Conservation (phyloP, 2,797 vertebrate genomes). For the Botia almorhae region DNA sequence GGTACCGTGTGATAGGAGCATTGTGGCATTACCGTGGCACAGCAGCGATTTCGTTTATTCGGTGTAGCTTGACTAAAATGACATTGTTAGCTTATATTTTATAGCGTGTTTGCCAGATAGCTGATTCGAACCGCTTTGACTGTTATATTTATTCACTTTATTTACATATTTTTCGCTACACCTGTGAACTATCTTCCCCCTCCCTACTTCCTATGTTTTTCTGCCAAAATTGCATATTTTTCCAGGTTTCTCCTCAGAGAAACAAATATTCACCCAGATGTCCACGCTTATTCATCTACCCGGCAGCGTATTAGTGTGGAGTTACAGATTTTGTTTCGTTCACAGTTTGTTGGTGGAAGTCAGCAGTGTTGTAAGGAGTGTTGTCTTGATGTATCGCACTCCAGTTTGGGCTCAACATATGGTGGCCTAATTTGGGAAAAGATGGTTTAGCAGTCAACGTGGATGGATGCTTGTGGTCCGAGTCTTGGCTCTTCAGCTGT, state of each 20-base stretch:
- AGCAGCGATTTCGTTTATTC: constrained; percentile 30
- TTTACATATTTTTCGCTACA: background rate
- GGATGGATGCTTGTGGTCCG: constrained; percentile 4
- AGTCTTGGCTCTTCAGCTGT: constrained; percentile 27
- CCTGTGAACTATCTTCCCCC: constrained; percentile 29
- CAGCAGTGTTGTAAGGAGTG: constrained; percentile 20
- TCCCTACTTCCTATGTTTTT: background rate
- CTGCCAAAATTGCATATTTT: constrained; percentile 26
- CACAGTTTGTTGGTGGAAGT: constrained; percentile 13
- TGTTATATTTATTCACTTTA: background rate
- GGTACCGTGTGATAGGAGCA: constrained; percentile 22
- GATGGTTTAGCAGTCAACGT: constrained; percentile 13
- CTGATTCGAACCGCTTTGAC: constrained; percentile 6
- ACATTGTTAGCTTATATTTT: constrained; percentile 27
- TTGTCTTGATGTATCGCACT: constrained; percentile 18
- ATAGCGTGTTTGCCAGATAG: constrained; percentile 16
- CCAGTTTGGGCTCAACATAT: constrained; percentile 36
- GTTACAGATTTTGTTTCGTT: background rate
- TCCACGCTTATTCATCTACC: background rate
- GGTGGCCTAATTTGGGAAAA: constrained; percentile 34
- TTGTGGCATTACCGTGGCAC: constrained; percentile 11
- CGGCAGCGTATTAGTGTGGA: background rate
- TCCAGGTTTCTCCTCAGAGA: constrained; percentile 8
- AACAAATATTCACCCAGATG: constrained; percentile 23
- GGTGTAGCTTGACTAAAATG: constrained; percentile 19